Base-by-base conservation (phyloP, 2,113 vertebrate species). In the Apteryx owenii region DNA sequence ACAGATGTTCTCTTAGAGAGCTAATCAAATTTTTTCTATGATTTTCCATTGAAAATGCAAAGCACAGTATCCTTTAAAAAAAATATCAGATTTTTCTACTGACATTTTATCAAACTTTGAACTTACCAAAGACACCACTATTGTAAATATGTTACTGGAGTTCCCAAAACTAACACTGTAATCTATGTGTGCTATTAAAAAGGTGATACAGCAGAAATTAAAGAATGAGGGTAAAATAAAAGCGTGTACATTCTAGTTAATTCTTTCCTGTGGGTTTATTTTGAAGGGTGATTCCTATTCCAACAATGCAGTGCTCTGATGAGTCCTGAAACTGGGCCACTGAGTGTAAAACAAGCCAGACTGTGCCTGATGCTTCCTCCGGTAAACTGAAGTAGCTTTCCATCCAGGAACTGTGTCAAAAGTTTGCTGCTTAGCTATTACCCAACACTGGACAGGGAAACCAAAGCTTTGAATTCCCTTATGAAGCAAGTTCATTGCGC, bases 1-100 rank as follows among this genome's bases (percentile, higher is more conserved):
- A 95, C 90, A 97, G 92, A 96, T 93, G 94, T 97, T 96, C 88
- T 96, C 62, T 42, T 85, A 90, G 42, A 86, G 88, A 95, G 81
- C 77, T 96, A 89, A 93, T 93, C 92, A 68, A 25, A 8, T 9
- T 92, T 80, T 92, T 81, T 65, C 12, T 78, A n/a, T 44, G 26
- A 17, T 12, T 70, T 48, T 26, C 6, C 20, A 85, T 82, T 44
- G 76, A 38, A 96, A 97, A 94, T 92, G 75, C 78, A 91, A 95
- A 96, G 87, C 78, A 81, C 42, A 65, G 9, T 53, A 93, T 68
- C 28, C 75, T 50, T 65, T 62, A 7, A 64, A 54, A 62, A 71
- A 93, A 88, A 89, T 56, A 76, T 44, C 40, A 26, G 36, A 7
- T 51, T 81, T 90, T 86, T 81, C 75, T 79, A 38, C n/a, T 51